These are phyloP conservation scores for Aegypius monachus DNA, from an alignment of 2,113 vertebrate genomes.

Conservation along the genomic window DNA sequence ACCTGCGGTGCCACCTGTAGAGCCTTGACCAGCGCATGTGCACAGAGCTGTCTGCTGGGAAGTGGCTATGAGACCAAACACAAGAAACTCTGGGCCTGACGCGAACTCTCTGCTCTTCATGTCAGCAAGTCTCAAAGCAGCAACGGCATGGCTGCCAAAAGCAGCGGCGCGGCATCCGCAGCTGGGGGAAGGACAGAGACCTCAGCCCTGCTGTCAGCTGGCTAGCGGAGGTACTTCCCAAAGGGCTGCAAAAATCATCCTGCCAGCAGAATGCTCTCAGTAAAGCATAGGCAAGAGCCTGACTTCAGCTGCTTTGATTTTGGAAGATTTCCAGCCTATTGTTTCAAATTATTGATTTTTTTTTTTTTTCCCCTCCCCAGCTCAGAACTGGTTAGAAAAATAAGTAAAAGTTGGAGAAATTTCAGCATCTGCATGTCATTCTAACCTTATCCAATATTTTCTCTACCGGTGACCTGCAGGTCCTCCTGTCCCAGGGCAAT, in stretches of 20 bases:
- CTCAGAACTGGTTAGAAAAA: not conserved
- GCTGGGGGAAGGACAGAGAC: not conserved
- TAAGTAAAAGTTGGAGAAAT: not conserved
- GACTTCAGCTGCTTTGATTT: not conserved
- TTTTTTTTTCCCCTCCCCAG: accelerated
- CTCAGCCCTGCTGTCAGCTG: not conserved
- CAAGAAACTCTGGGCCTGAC: not conserved
- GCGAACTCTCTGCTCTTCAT: not conserved
- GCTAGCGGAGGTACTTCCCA: accelerated
- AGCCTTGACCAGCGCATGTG: not conserved
- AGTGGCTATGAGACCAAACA: not conserved
- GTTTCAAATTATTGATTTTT: not conserved
- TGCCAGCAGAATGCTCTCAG: not conserved
- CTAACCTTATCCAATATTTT: not conserved
- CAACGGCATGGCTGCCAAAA: accelerated
- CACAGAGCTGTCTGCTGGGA: not conserved
- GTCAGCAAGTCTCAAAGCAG: not conserved
- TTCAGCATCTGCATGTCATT: not conserved
- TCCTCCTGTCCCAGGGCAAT: not conserved
- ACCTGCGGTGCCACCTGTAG: too few species aligned
- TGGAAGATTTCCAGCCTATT: not conserved
- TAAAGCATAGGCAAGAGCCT: not conserved
- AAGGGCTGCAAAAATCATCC: not conserved
- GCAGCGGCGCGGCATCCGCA: accelerated
- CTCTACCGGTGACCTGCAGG: not conserved